Base-by-base conservation (phyloP, 2,113 vertebrate species). In the Saccopteryx bilineata region DNA sequence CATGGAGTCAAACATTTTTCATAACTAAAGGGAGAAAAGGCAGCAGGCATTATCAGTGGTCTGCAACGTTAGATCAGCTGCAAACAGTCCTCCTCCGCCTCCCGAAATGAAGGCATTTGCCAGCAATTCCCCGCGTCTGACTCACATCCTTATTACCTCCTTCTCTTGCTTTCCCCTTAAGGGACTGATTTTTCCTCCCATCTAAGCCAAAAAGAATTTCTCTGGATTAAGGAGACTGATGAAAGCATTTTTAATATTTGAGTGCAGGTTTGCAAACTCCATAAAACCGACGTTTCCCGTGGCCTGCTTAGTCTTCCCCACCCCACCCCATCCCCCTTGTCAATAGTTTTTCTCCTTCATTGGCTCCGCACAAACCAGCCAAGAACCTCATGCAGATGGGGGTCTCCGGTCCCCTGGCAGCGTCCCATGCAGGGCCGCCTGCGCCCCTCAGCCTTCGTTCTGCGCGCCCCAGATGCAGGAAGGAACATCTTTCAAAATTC, bases 121-220 rank as follows among this genome's bases (percentile, higher is more conserved):
- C 98, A 98, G 97, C 97, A 97, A 98, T 98, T 98, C 97, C 97
- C 97, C 83, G 61, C 5, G 96, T 98, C 98, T 98, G 98, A 98
- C 98, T 98, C 98, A 99, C 96, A 98, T 98, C 98, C 98, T 98
- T 95, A 98, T 98, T 98, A 97, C 96, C 96, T 98, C 97, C 97
- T 90, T 90, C 97, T 90, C 92, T 96, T 83, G 97, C 94, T 97
- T 98, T 98, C 97, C 98, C 98, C 98, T 98, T 97, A 96, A 98
- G 98, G 97, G 97, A 97, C 92, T 98, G 97, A 98, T 93, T 98
- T 98, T 98, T 97, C 97, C 97, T 97, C 96, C 97, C 96, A 97
- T 98, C 94, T 98, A 97, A 98, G 98, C 95, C 97, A 98, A 97
- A 98, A 98, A 97, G 96, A 98, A 98, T 98, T 97, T 98, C 95